Base-by-base conservation (phyloP, 2,797 vertebrate species). In the Scyliorhinus canicula region DNA sequence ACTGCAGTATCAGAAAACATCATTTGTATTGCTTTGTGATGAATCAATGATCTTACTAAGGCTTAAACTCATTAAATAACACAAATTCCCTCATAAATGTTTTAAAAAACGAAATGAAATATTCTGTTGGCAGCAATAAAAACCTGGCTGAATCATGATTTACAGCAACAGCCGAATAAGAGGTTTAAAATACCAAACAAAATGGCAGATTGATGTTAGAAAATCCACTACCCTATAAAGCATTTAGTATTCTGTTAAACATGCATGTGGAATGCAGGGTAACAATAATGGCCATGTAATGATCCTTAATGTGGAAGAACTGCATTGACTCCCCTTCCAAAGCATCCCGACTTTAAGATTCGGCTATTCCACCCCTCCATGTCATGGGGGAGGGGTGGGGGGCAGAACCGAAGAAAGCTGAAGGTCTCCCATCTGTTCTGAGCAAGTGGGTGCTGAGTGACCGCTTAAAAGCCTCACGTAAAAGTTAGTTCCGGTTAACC, bases 61-160 rank as follows among this genome's bases (percentile, higher is more conserved):
- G 44, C 31, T 94, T 74, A 69, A 50, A 74, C 93, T 71, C 11
- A 24, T 71, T 69, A 93, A 71, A 67, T 69, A 94, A 74, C 7
- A n/a, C 65, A 94, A 94, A 94, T 94, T 94, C 31, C 19, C 44
- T 94, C 67, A 71, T 93, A 93, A 55, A 94, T 55, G 71, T 28
- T 16, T 35, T 69, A 31, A 69, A 94, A 94, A 74, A 26, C 31
- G 44, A 94, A 50, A 94, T 55, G 14, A 94, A 94, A 94, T 35
- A 44, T 52, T 93, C 91, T n/a, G 65, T 69, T 94, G 93, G 93
- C 47, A 16, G 47, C 55, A n/a, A 74, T 52, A 55, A 74, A n/a
- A 91, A 94, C n/a, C 47, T 55, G 47, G 67, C 28, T 35, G 67
- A n/a, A 74, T 94, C 28, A n/a, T 94, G 47, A 47, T 94, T 52